Evolutionary conservation across 2,797 vertebrate genomes (phyloP), one percentile per base, ranked within the genome.

Genomic region (Sebastes cheni): DNA sequence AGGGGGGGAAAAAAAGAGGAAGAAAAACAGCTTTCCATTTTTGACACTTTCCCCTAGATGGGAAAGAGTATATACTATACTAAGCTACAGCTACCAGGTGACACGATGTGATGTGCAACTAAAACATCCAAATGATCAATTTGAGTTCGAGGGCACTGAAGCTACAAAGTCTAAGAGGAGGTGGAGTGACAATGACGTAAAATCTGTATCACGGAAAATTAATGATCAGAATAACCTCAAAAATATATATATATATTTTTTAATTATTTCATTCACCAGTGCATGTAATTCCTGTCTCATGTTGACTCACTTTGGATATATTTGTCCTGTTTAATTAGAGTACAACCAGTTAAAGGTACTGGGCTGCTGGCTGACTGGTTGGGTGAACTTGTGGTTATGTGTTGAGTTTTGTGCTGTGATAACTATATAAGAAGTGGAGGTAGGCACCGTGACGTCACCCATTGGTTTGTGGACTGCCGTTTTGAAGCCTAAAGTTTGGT

Each of bases 1-100:
- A 34, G 29, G 22, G 23, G 50, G 50, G 8, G 16, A 39, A 71
- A 75, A 66, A 65, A 72, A 29, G 46, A 50, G 36, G 60, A 42
- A 9, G 34, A 74, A 64, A 77, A 67, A 52, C 7, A 34, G 22
- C 50, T 88, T 86, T 86, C 78, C 54, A 27, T 83, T 84, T 75
- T 76, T 66, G 50, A 27, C 32, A 80, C 74, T 86, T 86, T 82
- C 67, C 39, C 74, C 30, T 42, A 46, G 16, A 46, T 18, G 42
- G 42, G 42, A 16, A 46, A 16, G 42, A 46, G 16, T 46, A 18
- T 16, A 18, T 18, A 39, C 30, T 32, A 32, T 10, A n/a, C 36
- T 39, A 39, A 39, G 46, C 46, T 52, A n/a, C 50, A 52, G 20
- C 50, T 52, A 52, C 50, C 50, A 52, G 50, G 50, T 52, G 20